Evolutionary conservation across 2,797 vertebrate species (phyloP), one percentile per base, ranked within the genome.

Genomic region (Phrynocephalus guinanensis): DNA sequence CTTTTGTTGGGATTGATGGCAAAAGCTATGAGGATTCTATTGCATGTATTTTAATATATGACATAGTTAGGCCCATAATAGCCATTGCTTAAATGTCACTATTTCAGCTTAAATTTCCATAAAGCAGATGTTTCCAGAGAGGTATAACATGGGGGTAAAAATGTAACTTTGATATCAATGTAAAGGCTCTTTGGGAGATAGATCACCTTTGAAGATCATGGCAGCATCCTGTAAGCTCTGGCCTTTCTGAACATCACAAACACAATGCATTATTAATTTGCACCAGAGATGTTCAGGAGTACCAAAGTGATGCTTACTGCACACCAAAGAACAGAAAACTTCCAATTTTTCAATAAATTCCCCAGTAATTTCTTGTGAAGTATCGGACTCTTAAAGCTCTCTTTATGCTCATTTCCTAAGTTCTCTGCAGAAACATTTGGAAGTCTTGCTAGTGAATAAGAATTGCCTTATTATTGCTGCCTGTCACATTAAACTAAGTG

Each of bases 281-380:
- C n/a, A 76, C 33, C 26, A 81, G 79, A 66, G 26, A 48, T 66
- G 78, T 33, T 81, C 83, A 86, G 30, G 0, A 80, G 2, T 9
- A 83, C 79, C 63, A 60, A 0, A n/a, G 75, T 78, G 68, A 88
- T 15, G 5, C 18, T 0, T 83, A 16, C 48, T 84, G 56, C 71
- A 8, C 5, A 85, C 11, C 83, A 30, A 86, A 84, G 71, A 1
- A 71, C 24, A 87, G 1, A 11, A 90, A 91, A 85, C 1, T 4
- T 76, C 79, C 38, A 68, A 33, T 72, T 78, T 78, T 89, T 79
- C 30, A 63, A 87, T 68, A 90, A 0, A 79, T 91, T 48, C n/a
- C 44, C 2, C n/a, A 89, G 66, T 81, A 86, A 92, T 77, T 86
- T 87, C 77, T 87, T 82, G 80, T 90, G 77, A 87, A 89, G 91